These are phyloP conservation scores for Notarius quadriscutis DNA, from an alignment of 2,113 vertebrate genomes.

Conservation along the genomic window DNA sequence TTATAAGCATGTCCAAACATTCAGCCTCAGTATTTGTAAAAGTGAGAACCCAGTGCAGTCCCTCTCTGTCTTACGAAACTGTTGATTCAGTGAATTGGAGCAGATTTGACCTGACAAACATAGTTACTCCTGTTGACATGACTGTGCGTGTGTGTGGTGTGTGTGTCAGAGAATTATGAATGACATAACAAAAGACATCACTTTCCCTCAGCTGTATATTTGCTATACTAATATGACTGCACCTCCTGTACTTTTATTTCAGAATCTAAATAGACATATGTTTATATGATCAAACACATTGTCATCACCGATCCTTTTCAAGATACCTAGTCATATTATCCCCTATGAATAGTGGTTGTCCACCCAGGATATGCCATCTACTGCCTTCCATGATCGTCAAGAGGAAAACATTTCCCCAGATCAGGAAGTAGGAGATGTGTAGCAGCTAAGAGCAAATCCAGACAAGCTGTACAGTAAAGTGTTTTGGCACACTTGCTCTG, in stretches of 20 bases:
- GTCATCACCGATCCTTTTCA: slow-evolving; percentile 1
- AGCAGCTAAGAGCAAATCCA: slow-evolving; percentile 70
- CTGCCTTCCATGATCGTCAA: slow-evolving; percentile 56
- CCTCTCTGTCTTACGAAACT: slow-evolving; percentile 15
- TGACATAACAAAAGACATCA: slow-evolving; percentile 14
- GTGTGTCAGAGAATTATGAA: slow-evolving; percentile 9
- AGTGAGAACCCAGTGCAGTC: slow-evolving; percentile 20
- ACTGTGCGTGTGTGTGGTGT: slow-evolving; percentile 27
- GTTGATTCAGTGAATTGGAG: slow-evolving; percentile 45
- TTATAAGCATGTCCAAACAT: slow-evolving; percentile 46
- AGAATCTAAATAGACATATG: neutral
- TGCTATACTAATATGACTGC: slow-evolving; percentile 43
- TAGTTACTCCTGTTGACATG: slow-evolving; percentile 55
- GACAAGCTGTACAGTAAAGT: slow-evolving; percentile 59
- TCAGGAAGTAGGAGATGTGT: slow-evolving; percentile 67
- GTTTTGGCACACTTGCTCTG: slow-evolving; percentile 67
- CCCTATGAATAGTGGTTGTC: neutral
- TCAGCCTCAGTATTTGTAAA: slow-evolving; percentile 29
- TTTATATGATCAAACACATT: neutral
- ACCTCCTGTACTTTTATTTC: slow-evolving; percentile 16
- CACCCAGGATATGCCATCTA: slow-evolving; percentile 32
- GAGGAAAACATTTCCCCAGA: slow-evolving; percentile 66
- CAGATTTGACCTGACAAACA: slow-evolving; percentile 53
- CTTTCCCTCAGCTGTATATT: slow-evolving; percentile 53
- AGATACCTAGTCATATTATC: neutral